Base-by-base conservation (phyloP, 2,888 invertebrate genomes). In the Metellina segmentata region DNA sequence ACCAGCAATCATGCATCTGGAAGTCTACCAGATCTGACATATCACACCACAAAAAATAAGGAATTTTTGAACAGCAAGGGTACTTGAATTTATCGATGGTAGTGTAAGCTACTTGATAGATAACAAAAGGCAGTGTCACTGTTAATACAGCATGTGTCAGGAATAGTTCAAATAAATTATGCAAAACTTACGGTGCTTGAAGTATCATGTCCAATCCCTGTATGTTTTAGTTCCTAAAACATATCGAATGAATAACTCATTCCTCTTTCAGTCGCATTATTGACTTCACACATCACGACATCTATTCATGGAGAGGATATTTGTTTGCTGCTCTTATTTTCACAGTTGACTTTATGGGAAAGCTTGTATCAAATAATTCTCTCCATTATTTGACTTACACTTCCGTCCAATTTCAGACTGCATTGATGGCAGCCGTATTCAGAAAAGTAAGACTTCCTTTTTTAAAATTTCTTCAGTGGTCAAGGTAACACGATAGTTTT, bases 251-350 rank as follows among this genome's bases (percentile, higher is more conserved):
- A 8, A 11, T 52, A 52, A 51, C 52, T 20, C n/a, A 0, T 78
- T 20, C n/a, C 53, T 72, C 61, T 90, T 75, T 53, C 75, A 90
- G 90, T 53, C 85, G 90, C 19, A 75, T 90, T 34, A 51, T 90
- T 74, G 85, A 90, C 8, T 90, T 90, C 70, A 69, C 74, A 20
- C 61, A 51, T 7, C 16, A 86, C 48, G 90, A 90, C 49, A 9
- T 20, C 0, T 90, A 85, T 75, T 16, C 78, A 13, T 90, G 90
- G 90, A 71, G 90, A 53, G 85, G 90, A 69, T 81, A 85, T 61
- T 81, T 90, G 51, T 90, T 53, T 81, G 78, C 72, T n/a, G 53
- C 48, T 11, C 34, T 74, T 9, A 85, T 90, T n/a, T 86, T 90
- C 70, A 16, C 72, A 8, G 72, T 61, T 20, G 85, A 78, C 52